A percentile compares a stretch with the other conserved stretches of the same genome.
Evolutionary conservation across 2,113 vertebrate genomes (phyloP).

Genomic region (Anhinga rufa): DNA sequence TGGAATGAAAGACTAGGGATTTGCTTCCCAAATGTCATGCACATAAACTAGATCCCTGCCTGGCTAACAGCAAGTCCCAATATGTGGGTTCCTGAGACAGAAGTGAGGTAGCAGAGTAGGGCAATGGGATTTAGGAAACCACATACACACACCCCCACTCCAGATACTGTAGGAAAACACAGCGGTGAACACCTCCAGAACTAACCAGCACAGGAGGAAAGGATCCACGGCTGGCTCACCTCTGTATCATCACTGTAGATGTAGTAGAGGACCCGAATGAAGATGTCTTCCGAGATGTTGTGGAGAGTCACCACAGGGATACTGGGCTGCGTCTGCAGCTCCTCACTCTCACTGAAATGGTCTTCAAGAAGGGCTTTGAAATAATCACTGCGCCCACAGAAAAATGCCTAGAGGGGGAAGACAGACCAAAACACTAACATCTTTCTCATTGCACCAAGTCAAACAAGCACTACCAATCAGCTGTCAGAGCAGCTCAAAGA

Average conservation of each 20-base stretch:
- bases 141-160: neutral
- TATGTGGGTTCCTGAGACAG: neutral
- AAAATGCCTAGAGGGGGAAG: constrained; percentile 82
- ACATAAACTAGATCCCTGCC: neutral
- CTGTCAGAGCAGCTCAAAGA: neutral
- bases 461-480: neutral
- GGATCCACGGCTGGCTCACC: constrained; percentile 62
- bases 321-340: constrained; percentile 82
- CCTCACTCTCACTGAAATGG: constrained; percentile 90
- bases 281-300: constrained; percentile 85
- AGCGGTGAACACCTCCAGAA: neutral
- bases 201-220: neutral
- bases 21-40: neutral
- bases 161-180: neutral
- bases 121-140: neutral
- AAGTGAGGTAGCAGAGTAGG: neutral
- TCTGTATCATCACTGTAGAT: constrained; percentile 92
- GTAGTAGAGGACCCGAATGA: constrained; percentile 89
- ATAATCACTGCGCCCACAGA: constrained; percentile 95
- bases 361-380: constrained; percentile 93
- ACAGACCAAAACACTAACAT: neutral
- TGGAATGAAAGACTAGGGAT: neutral
- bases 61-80: neutral
- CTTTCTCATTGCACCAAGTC: neutral
- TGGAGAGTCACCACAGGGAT: constrained; percentile 87